Evolutionary conservation across 1,140 invertebrate genomes (phyloP).

Genomic region (Artemia franciscana): DNA sequence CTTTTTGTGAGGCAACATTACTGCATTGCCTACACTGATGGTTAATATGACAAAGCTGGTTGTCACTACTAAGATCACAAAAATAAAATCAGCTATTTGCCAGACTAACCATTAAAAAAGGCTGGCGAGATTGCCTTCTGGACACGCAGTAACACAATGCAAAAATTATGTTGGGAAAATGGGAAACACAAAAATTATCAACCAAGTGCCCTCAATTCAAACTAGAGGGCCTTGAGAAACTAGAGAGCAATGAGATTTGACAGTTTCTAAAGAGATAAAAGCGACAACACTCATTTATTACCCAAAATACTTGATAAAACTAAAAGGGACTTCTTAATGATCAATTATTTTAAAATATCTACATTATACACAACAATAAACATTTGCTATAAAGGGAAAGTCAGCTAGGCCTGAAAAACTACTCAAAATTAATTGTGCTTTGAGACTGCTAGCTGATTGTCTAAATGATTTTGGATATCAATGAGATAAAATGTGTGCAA

Average conservation of each 20-base stretch:
- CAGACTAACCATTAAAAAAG: neutral
- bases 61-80: neutral
- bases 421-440: too few relatives aligned
- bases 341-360: neutral
- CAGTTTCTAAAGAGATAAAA: neutral
- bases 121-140: too few relatives aligned
- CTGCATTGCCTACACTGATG: neutral
- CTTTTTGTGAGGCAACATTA: neutral
- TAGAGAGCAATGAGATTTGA: neutral
- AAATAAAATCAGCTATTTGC: neutral
- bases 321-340: neutral
- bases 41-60: neutral
- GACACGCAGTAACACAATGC: neutral
- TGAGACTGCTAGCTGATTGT: too few relatives aligned
- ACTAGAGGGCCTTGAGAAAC: neutral
- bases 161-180: neutral
- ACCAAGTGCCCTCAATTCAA: neutral
- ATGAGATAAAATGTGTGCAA: too few relatives aligned
- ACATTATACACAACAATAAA: too few relatives aligned
- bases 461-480: too few relatives aligned
- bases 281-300: neutral
- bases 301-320: neutral
- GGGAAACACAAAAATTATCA: neutral
- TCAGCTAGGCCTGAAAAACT: too few relatives aligned
- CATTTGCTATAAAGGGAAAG: neutral